These are phyloP conservation scores for Laterallus jamaicensis DNA, from an alignment of 2,113 vertebrate species.

Conservation along the genomic window DNA sequence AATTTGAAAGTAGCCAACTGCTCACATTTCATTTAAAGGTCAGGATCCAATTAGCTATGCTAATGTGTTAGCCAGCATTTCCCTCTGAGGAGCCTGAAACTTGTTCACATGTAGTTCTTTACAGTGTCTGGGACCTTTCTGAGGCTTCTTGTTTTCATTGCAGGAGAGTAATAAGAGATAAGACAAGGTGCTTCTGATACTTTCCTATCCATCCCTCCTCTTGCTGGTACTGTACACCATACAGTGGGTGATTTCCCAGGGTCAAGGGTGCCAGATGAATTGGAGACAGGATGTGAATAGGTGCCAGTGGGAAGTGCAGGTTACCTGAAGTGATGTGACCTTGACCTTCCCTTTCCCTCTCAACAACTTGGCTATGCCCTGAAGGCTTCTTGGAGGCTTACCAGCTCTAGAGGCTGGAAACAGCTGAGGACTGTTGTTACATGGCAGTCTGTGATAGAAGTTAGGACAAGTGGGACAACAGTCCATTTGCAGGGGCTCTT, in stretches of 20 bases:
- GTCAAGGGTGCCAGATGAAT: not conserved
- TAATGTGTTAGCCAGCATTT: not conserved
- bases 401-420: not conserved
- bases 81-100: not conserved
- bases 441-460: too few species aligned
- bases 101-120: not conserved
- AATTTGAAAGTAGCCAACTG: not conserved
- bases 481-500: not conserved
- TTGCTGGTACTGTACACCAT: too few species aligned
- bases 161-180: not conserved
- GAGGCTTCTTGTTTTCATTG: not conserved
- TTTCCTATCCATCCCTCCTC: not conserved
- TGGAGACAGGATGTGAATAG: fast-evolving
- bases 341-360: not conserved
- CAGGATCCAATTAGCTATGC: not conserved
- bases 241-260: not conserved
- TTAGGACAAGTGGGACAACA: not conserved
- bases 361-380: not conserved
- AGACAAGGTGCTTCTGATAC: not conserved
- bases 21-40: not conserved
- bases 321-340: not conserved
- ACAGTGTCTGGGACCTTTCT: not conserved
- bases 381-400: not conserved
- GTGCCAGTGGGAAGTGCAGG: not conserved
- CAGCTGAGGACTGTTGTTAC: not conserved